phyloP scores from a whole-genome alignment of 1,140 invertebrate species.

The Lethocerus indicus region DNA sequence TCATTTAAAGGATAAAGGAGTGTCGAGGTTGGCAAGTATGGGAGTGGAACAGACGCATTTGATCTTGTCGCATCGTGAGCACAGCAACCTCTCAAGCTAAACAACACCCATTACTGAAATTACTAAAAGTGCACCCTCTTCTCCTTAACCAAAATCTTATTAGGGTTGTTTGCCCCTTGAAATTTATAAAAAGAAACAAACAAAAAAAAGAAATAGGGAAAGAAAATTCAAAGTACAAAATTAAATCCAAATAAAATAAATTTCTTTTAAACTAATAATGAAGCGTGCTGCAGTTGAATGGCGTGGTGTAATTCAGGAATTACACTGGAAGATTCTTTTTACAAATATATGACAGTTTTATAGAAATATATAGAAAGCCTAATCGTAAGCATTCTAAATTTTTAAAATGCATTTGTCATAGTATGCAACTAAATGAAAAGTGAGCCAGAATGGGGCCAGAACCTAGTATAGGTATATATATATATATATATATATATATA shows the following conservation, averaged over 20 bases:
- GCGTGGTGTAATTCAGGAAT: too few relatives aligned
- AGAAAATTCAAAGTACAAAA: constrained; percentile 8
- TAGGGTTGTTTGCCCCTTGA: background rate
- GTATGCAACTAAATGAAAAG: too few relatives aligned
- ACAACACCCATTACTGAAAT: constrained; percentile 11
- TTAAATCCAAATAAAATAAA: constrained; percentile 8
- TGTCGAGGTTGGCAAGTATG: constrained; percentile 6
- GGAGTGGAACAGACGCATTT: constrained; percentile 27
- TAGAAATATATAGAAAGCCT: too few relatives aligned
- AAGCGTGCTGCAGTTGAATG: too few relatives aligned
- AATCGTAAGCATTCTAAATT: too few relatives aligned
- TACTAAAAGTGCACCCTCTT: background rate
- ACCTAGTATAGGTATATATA: too few relatives aligned
- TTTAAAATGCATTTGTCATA: too few relatives aligned
- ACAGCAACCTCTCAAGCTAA: constrained; percentile 34
- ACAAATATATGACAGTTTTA: too few relatives aligned
- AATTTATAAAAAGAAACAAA: constrained; percentile 10
- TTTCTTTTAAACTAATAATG: too few relatives aligned
- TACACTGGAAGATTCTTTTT: too few relatives aligned
- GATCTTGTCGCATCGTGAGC: constrained; percentile 31
- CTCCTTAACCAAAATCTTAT: background rate
- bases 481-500: too few relatives aligned
- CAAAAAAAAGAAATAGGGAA: constrained; percentile 8
- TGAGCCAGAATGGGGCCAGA: too few relatives aligned
- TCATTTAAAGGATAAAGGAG: constrained; percentile 3